Conservation (phyloP, 2,113 vertebrate genomes). For the Anhinga anhinga region DNA sequence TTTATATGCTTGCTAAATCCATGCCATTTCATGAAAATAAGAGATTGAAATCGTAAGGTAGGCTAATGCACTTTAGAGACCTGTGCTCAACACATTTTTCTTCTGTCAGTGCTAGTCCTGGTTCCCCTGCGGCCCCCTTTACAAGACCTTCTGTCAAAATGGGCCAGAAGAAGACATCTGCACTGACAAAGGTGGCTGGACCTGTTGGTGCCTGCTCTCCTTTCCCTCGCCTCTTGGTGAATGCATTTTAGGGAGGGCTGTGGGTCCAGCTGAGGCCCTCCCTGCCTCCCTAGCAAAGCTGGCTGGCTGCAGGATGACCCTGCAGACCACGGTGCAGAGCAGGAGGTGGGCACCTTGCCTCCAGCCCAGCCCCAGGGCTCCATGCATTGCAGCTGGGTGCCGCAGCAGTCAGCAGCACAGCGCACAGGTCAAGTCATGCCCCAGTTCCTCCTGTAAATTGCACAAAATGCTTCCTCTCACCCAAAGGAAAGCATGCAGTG, state of each 20-base stretch:
- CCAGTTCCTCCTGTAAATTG: not conserved
- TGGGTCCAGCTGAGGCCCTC: not conserved
- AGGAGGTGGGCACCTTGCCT: fast-evolving
- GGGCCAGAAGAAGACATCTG: not conserved
- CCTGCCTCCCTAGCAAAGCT: not conserved
- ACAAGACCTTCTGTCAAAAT: fast-evolving
- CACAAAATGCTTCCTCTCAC: not conserved
- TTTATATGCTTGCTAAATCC: not conserved
- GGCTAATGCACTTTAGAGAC: not conserved
- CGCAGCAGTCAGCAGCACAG: not conserved
- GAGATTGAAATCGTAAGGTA: not conserved
- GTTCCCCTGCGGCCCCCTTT: not conserved
- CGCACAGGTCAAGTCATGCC: too few relatives aligned
- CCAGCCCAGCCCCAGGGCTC: fast-evolving
- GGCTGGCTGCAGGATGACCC: not conserved
- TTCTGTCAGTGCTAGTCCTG: not conserved
- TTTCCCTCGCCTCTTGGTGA: not conserved
- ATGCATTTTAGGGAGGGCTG: not conserved
- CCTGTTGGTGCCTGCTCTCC: not conserved
- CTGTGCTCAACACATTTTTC: not conserved
- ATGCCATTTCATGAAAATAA: not conserved
- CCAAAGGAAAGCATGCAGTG: not conserved
- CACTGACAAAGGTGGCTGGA: not conserved
- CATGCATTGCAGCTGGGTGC: not conserved
- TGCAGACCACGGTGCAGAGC: too few relatives aligned